Evolutionary conservation across 2,797 vertebrate genomes (phyloP).

Genomic region (Acridotheres tristis): DNA sequence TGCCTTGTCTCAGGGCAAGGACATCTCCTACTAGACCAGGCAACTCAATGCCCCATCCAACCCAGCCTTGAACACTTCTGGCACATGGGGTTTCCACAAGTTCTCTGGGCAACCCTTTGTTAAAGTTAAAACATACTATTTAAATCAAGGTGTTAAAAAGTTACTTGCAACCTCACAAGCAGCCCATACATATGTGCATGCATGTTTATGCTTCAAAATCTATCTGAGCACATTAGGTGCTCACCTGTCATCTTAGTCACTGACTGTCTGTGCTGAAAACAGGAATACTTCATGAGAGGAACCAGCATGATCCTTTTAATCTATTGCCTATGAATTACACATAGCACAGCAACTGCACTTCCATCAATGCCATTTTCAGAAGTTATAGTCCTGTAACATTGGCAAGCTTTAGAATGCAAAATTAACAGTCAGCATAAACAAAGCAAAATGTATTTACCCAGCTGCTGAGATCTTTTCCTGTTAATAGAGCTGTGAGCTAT

Average conservation of each 20-base stretch:
- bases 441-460: slow-evolving; percentile 50
- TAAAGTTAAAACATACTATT: neutral
- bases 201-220: neutral
- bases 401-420: slow-evolving; percentile 28
- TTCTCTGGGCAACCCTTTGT: neutral
- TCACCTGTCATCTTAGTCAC: neutral
- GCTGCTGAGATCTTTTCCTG: slow-evolving; percentile 17
- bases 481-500: neutral
- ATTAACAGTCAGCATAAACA: slow-evolving; percentile 38
- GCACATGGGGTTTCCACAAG: too few species aligned
- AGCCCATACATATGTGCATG: neutral
- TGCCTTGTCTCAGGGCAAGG: neutral
- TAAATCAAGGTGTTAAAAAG: neutral
- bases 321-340: slow-evolving; percentile 18
- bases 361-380: slow-evolving; percentile 13
- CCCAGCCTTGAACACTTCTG: neutral
- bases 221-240: neutral
- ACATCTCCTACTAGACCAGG: neutral
- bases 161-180: neutral
- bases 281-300: neutral
- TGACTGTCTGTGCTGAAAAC: neutral
- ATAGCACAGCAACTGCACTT: neutral
- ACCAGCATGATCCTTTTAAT: neutral
- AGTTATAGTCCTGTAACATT: neutral
- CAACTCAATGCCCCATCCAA: neutral